Percentiles rank a stretch among this genome's conserved stretches.
Evolutionary conservation across 2,888 invertebrate genomes (phyloP).

Genomic region (Sminthurinus aureus): DNA sequence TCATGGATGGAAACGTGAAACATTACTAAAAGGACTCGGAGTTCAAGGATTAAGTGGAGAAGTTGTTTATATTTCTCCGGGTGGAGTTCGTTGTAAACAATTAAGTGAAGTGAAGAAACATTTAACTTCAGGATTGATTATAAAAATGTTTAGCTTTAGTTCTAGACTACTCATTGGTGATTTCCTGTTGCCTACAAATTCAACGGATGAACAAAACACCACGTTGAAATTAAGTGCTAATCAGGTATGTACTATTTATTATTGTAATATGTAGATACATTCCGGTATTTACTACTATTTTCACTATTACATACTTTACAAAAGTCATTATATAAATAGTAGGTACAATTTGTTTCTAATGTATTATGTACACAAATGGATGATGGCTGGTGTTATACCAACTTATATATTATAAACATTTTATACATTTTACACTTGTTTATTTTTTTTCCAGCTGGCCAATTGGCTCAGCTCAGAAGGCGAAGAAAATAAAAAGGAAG

Average conservation of each 20-base stretch:
- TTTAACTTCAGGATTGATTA: conserved; percentile 71
- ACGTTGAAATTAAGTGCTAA: conserved; percentile 47
- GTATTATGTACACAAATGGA: too few relatives aligned
- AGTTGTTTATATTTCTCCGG: conserved; percentile 82
- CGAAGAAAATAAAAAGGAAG: conserved; percentile 44
- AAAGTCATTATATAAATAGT: too few relatives aligned
- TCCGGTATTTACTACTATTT: too few relatives aligned
- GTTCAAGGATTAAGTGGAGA: conserved; percentile 91
- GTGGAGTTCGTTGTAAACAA: conserved; percentile 71
- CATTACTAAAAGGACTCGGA: conserved; percentile 81
- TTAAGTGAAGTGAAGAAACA: conserved; percentile 76
- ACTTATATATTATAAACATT: too few relatives aligned
- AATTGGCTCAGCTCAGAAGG: conserved; percentile 51
- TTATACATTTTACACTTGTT: too few relatives aligned
- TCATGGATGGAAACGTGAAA: conserved; percentile 91
- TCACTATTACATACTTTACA: too few relatives aligned
- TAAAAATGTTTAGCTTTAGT: conserved; percentile 92
- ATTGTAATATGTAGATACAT: too few relatives aligned
- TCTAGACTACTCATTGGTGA: conserved; percentile 89
- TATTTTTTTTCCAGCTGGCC: conserved; percentile 34
- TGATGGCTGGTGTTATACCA: too few relatives aligned
- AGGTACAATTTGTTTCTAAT: too few relatives aligned
- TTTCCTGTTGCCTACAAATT: conserved; percentile 76
- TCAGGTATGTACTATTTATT: background rate
- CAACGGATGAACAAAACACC: conserved; percentile 32